Evolutionary conservation across 1,140 invertebrate genomes (phyloP).

Genomic region (Conus betulinus): DNA sequence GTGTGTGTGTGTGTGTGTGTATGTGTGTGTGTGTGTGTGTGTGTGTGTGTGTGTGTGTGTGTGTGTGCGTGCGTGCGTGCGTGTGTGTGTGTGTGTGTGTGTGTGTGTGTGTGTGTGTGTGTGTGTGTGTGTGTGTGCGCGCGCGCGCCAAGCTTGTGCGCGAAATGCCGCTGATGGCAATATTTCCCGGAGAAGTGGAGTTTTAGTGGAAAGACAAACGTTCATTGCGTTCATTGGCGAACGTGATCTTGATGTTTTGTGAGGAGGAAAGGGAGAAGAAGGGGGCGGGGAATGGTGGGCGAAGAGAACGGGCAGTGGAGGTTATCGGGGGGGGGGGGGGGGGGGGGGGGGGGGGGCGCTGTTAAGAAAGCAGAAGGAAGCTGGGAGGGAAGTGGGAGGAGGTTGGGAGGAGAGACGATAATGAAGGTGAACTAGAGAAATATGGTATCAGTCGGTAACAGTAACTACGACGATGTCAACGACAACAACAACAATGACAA

Average conservation of each 20-base stretch:
- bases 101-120: neutral
- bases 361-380: too few species aligned
- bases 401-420: too few species aligned
- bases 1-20: neutral
- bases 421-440: neutral
- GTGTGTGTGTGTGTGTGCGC: neutral
- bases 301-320: too few species aligned
- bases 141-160: neutral
- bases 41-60: neutral
- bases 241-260: neutral
- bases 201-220: neutral
- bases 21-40: neutral
- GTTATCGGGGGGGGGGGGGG: neutral
- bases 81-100: neutral
- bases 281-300: neutral
- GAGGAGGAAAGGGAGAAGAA: neutral
- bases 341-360: too few species aligned
- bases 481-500: neutral
- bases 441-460: neutral
- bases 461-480: neutral
- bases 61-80: neutral
- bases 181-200: too few species aligned
- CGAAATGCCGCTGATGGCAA: neutral
- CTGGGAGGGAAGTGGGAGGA: too few species aligned
- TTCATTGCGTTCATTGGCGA: neutral